Conservation (phyloP, 2,113 vertebrate species). For the Plotosus lineatus region DNA sequence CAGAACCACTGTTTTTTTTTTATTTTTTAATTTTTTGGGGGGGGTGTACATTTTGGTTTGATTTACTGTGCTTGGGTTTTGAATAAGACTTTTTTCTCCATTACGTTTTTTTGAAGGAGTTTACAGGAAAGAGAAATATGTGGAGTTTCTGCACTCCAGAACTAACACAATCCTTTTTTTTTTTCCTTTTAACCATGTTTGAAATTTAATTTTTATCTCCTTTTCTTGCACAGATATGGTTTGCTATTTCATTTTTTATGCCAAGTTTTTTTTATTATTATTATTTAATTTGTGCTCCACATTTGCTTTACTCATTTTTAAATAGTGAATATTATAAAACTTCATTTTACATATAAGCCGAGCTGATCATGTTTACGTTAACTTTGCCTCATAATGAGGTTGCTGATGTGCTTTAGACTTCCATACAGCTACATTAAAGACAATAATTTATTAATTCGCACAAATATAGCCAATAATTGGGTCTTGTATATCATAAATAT, state of each 20-base stretch:
- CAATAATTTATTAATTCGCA: not conserved
- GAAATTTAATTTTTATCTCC: conserved; percentile 17
- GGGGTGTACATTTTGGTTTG: not conserved
- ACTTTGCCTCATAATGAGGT: not conserved
- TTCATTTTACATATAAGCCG: not conserved
- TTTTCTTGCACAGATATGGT: not conserved
- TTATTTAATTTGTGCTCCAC: conserved; percentile 21
- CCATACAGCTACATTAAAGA: not conserved
- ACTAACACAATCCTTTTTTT: conserved; percentile 23
- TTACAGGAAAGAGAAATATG: conserved; percentile 54
- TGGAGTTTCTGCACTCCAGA: conserved; percentile 72
- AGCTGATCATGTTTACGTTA: not conserved
- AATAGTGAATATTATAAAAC: not conserved
- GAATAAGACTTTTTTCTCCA: not conserved
- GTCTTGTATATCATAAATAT: not conserved
- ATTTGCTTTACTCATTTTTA: not conserved
- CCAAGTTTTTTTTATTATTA: too few relatives aligned
- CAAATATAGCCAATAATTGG: not conserved
- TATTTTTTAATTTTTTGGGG: too few relatives aligned
- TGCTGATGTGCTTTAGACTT: not conserved
- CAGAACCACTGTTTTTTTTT: not conserved
- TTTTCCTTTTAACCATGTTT: not conserved
- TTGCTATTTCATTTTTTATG: conserved; percentile 12
- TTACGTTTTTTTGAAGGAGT: not conserved
- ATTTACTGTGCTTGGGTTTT: not conserved